These are phyloP conservation scores for Poeciliopsis turrubarensis DNA, from an alignment of 2,113 vertebrate genomes.

Conservation along the genomic window DNA sequence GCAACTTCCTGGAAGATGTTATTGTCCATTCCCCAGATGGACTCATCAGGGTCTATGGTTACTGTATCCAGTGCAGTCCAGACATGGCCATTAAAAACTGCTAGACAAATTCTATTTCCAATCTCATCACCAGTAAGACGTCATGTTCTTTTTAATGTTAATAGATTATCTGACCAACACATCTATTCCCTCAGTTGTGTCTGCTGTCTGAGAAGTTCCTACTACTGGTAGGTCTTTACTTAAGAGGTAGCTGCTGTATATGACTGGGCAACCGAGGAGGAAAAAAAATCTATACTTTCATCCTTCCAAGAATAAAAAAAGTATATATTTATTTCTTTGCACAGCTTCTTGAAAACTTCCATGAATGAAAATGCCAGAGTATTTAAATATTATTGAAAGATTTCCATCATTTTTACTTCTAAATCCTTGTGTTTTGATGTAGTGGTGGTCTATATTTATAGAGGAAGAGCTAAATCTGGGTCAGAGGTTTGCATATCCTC, in stretches of 20 bases:
- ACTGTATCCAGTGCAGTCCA: neutral
- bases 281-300: neutral
- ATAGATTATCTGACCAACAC: neutral
- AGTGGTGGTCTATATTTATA: neutral
- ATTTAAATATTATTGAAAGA: neutral
- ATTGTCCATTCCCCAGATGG: neutral
- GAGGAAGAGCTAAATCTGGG: too few species aligned
- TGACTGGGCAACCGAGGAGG: neutral
- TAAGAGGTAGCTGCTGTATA: neutral
- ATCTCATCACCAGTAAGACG: neutral
- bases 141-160: neutral
- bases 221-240: neutral
- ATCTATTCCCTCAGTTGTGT: neutral
- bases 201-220: neutral
- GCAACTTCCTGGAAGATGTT: neutral
- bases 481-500: too few species aligned
- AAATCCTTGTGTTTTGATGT: neutral
- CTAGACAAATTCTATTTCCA: conserved; percentile 1
- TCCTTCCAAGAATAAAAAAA: neutral
- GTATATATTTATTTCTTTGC: neutral
- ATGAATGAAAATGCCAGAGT: neutral
- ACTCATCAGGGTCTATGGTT: neutral
- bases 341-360: neutral
- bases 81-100: neutral
- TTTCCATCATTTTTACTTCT: neutral